Evolutionary conservation across 2,888 invertebrate genomes (phyloP).

Genomic region (Yponomeuta malinellus): DNA sequence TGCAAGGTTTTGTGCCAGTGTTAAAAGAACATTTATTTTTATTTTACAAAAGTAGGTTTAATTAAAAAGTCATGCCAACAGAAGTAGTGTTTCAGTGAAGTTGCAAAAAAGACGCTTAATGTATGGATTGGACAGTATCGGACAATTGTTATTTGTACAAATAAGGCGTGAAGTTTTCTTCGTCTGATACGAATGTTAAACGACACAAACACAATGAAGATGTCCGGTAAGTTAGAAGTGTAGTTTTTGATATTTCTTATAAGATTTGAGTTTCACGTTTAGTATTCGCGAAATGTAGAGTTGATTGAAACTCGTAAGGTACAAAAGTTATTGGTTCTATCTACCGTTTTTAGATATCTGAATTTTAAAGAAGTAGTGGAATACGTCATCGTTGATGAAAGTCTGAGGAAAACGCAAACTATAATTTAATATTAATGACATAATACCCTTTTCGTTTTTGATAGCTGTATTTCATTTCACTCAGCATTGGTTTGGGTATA

Average conservation of each 20-base stretch:
- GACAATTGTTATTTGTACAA: background rate
- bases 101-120: background rate
- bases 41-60: background rate
- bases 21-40: background rate
- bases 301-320: too few species aligned
- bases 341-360: too few species aligned
- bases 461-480: too few species aligned
- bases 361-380: too few species aligned
- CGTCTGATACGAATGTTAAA: background rate
- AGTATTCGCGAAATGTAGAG: too few species aligned
- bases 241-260: slow-evolving; percentile 4
- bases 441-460: too few species aligned
- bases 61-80: background rate
- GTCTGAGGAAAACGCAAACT: too few species aligned
- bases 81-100: background rate
- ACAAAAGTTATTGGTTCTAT: too few species aligned
- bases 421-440: too few species aligned
- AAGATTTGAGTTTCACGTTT: background rate
- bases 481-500: too few species aligned
- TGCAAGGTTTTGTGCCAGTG: slow-evolving; percentile 8
- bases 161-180: background rate
- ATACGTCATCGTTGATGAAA: too few species aligned
- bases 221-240: slow-evolving; percentile 54
- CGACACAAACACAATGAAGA: slow-evolving; percentile 51
- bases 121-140: background rate